Conservation (phyloP, 1,140 invertebrate species). For the Bombus waltoni region DNA sequence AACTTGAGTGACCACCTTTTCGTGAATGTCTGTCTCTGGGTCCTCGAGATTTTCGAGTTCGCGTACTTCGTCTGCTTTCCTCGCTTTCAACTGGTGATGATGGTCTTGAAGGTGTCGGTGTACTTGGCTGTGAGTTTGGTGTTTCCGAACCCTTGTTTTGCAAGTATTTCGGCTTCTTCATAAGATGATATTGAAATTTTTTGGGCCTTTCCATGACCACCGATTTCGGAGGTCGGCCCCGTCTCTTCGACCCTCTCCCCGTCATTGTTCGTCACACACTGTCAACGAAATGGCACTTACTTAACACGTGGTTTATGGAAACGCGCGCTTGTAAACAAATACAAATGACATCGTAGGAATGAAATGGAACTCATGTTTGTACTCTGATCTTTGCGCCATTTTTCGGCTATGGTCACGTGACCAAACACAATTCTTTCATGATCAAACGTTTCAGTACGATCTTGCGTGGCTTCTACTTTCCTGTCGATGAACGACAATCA, state of each 20-base stretch:
- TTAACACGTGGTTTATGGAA: conserved; percentile 83
- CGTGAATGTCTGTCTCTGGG: conserved; percentile 84
- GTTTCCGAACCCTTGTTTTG: conserved; percentile 87
- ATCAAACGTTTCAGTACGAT: conserved; percentile 59
- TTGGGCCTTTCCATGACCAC: conserved; percentile 91
- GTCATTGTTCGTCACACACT: conserved; percentile 85
- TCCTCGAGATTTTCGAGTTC: conserved; percentile 75
- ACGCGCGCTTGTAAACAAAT: conserved; percentile 86
- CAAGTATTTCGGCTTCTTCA: conserved; percentile 96
- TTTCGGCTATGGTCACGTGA: conserved; percentile 85
- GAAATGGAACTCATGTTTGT: conserved; percentile 83
- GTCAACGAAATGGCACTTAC: conserved; percentile 60
- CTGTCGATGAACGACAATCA: conserved; percentile 37
- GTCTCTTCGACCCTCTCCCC: conserved; percentile 91
- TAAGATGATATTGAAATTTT: conserved; percentile 93
- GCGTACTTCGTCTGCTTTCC: conserved; percentile 86
- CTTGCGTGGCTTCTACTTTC: conserved; percentile 33
- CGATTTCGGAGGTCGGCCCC: conserved; percentile 94
- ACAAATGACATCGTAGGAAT: conserved; percentile 84
- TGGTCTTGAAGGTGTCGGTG: conserved; percentile 89
- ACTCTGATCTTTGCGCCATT: conserved; percentile 85
- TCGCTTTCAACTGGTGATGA: conserved; percentile 89
- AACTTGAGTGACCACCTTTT: conserved; percentile 85
- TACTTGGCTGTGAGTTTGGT: conserved; percentile 86
- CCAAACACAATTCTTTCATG: conserved; percentile 79